Evolutionary conservation across 2,888 invertebrate genomes (phyloP).

Genomic region (Drosophila lutescens): DNA sequence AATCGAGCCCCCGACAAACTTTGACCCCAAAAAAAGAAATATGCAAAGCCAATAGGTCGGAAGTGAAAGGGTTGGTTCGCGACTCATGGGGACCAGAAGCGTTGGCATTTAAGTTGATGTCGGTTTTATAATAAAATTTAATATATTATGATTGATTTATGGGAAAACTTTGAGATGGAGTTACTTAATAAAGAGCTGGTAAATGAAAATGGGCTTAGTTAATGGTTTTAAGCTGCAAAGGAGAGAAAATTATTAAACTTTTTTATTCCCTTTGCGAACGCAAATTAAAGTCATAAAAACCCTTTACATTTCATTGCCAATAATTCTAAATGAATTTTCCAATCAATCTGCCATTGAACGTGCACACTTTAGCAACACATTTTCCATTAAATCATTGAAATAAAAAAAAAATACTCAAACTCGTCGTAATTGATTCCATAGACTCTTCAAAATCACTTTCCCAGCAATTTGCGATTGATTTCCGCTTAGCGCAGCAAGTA

Average conservation of each 20-base stretch:
- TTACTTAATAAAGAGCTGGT: neutral
- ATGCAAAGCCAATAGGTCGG: slow-evolving; percentile 58
- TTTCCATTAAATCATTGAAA: slow-evolving; percentile 30
- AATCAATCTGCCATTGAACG: slow-evolving; percentile 8
- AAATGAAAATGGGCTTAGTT: neutral
- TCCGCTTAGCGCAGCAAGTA: slow-evolving; percentile 36
- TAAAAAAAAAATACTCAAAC: slow-evolving; percentile 12
- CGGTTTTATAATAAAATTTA: slow-evolving; percentile 31
- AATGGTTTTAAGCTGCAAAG: neutral
- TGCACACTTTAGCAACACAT: slow-evolving; percentile 10
- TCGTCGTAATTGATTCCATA: slow-evolving; percentile 30
- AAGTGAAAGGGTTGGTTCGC: slow-evolving; percentile 63
- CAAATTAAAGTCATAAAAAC: neutral
- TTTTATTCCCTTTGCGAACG: neutral
- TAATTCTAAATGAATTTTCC: slow-evolving; percentile 16
- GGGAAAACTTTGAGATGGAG: neutral
- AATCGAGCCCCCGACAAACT: slow-evolving; percentile 54
- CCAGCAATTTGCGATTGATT: slow-evolving; percentile 42
- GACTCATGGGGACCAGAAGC: neutral
- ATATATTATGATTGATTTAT: slow-evolving; percentile 24
- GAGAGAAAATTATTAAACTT: neutral
- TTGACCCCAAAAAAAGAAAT: slow-evolving; percentile 59
- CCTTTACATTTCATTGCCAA: slow-evolving; percentile 5
- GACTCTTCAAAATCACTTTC: slow-evolving; percentile 38
- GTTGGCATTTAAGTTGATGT: slow-evolving; percentile 38